These are phyloP conservation scores for Zaprionus camerounensis DNA, from an alignment of 1,140 invertebrate species.

Conservation along the genomic window DNA sequence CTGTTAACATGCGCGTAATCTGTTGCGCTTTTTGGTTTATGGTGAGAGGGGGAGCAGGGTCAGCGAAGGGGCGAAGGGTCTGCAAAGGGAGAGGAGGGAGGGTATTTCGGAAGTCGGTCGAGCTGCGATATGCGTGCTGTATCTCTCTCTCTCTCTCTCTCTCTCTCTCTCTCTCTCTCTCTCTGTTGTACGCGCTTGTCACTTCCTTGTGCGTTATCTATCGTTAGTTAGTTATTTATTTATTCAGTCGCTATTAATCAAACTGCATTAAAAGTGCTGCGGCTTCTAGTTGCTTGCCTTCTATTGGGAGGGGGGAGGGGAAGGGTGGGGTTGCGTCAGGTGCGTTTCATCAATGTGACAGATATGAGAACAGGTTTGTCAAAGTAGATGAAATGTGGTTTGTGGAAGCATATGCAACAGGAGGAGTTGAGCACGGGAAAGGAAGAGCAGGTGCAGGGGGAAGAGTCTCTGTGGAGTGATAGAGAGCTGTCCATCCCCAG, in stretches of 20 bases:
- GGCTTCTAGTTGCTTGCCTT: conserved; percentile 6
- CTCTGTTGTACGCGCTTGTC: conserved; percentile 13
- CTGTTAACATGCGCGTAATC: conserved; percentile 7
- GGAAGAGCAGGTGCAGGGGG: too few species aligned
- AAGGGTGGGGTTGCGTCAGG: conserved; percentile 15
- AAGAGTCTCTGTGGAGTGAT: too few species aligned
- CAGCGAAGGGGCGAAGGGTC: not conserved
- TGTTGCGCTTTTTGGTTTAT: not conserved
- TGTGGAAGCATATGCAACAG: not conserved
- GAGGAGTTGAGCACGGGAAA: not conserved
- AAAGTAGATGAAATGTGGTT: not conserved
- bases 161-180: not conserved
- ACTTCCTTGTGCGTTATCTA: conserved; percentile 47
- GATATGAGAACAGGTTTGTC: conserved; percentile 45
- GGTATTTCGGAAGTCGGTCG: conserved; percentile 20
- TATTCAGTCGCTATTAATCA: conserved; percentile 66
- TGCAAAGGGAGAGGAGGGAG: not conserved
- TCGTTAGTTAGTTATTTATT: conserved; percentile 39
- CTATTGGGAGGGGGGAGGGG: not conserved
- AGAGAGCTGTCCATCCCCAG: not conserved
- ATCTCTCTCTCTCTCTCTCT: not conserved
- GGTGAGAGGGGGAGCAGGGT: not conserved
- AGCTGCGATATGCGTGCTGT: not conserved
- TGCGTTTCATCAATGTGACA: conserved; percentile 68
- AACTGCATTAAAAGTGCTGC: conserved; percentile 59